Conservation (phyloP, 2,888 invertebrate species). For the Lycia hirtaria region DNA sequence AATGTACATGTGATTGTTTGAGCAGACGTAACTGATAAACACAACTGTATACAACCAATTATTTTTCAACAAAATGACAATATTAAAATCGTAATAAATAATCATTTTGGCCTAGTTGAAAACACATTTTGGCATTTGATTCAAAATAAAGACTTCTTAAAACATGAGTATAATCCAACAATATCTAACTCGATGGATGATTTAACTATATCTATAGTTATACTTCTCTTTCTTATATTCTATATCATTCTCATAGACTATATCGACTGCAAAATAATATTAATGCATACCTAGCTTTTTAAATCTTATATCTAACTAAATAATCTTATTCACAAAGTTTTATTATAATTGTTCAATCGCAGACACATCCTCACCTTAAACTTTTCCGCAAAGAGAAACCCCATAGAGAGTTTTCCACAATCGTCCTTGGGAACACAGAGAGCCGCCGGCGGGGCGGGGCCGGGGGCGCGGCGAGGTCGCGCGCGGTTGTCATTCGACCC, state of each 20-base stretch:
- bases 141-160: slow-evolving; percentile 69
- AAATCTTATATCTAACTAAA: slow-evolving; percentile 72
- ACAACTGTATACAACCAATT: slow-evolving; percentile 39
- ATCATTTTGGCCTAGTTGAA: slow-evolving; percentile 67
- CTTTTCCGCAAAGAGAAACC: slow-evolving; percentile 37
- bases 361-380: slow-evolving; percentile 62
- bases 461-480: not conserved
- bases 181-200: slow-evolving; percentile 65
- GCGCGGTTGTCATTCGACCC: slow-evolving; percentile 70
- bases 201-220: slow-evolving; percentile 62
- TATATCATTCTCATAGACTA: slow-evolving; percentile 64
- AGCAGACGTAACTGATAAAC: slow-evolving; percentile 3
- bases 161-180: slow-evolving; percentile 71
- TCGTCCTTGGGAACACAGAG: slow-evolving; percentile 45
- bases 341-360: slow-evolving; percentile 74
- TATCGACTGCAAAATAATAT: slow-evolving; percentile 78
- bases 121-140: slow-evolving; percentile 72
- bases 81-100: slow-evolving; percentile 55
- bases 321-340: slow-evolving; percentile 81
- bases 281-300: slow-evolving; percentile 78
- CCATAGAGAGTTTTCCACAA: slow-evolving; percentile 26
- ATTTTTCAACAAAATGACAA: slow-evolving; percentile 40
- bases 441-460: slow-evolving; percentile 2
- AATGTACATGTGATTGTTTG: not conserved
- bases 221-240: slow-evolving; percentile 61